A percentile compares a stretch with the other conserved stretches of the same genome.
Conservation (phyloP, 2,797 vertebrate genomes). For the Pseudocheirus occidentalis region DNA sequence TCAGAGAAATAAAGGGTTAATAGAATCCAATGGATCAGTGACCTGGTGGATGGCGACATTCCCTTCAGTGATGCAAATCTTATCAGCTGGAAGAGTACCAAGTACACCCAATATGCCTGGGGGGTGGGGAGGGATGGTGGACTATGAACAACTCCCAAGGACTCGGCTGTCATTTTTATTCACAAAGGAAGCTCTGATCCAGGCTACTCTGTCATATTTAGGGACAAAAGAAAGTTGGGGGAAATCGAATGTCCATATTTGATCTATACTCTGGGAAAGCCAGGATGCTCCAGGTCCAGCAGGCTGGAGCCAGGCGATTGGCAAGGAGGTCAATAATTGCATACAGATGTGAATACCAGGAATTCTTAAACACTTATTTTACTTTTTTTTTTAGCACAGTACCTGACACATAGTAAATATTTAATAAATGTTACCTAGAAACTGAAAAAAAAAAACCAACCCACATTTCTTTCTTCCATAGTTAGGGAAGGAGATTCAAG, state of each 20-base stretch:
- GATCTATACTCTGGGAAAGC: not conserved
- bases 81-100: not conserved
- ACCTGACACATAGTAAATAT: not conserved
- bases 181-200: not conserved
- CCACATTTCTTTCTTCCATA: slow-evolving; percentile 1
- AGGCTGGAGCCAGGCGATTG: not conserved
- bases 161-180: not conserved
- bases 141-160: not conserved
- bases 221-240: not conserved
- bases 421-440: not conserved
- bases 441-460: not conserved
- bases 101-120: not conserved
- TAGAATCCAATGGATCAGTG: not conserved
- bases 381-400: not conserved
- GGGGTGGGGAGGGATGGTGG: no score
- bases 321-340: not conserved
- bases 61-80: not conserved
- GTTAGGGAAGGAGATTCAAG: slow-evolving; percentile 62
- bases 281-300: not conserved
- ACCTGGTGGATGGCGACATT: not conserved
- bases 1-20: not conserved
- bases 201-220: not conserved
- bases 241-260: not conserved
- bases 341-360: not conserved
- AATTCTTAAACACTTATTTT: not conserved